Percentiles rank a stretch among this genome's conserved stretches.
phyloP scores from a whole-genome alignment of 2,113 vertebrate species.

The Macaca mulatta region DNA sequence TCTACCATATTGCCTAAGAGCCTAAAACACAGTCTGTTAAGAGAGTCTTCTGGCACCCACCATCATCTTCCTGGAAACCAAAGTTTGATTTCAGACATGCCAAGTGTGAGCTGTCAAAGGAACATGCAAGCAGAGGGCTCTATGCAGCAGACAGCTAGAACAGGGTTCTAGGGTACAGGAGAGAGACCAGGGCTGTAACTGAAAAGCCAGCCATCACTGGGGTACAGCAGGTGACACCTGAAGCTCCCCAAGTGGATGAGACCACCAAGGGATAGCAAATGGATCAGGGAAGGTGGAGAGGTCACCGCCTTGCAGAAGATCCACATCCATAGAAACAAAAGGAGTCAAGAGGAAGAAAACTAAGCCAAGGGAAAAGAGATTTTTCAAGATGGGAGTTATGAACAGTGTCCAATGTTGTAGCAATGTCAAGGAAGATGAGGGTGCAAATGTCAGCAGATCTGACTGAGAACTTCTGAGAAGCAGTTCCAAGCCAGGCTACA shows the following conservation, averaged over 20 bases:
- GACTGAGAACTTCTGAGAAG: neutral
- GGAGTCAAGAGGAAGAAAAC: neutral
- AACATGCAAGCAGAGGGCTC: neutral
- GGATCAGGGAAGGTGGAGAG: neutral
- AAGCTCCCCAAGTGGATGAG: neutral
- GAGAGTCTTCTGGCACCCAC: neutral
- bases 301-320: neutral
- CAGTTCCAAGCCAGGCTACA: neutral
- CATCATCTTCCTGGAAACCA: neutral
- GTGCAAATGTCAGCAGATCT: neutral
- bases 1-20: slow-evolving; percentile 1
- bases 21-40: neutral
- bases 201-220: neutral
- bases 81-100: neutral
- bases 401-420: neutral
- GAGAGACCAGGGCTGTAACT: neutral
- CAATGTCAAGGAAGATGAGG: neutral
- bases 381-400: neutral
- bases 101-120: neutral
- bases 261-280: neutral
- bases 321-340: neutral
- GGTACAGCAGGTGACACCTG: neutral
- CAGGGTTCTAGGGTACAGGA: neutral
- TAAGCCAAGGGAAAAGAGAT: neutral
- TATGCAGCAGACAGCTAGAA: neutral